These are phyloP conservation scores for Hydrolagus affinis DNA, from an alignment of 2,113 vertebrate genomes.

Conservation along the genomic window DNA sequence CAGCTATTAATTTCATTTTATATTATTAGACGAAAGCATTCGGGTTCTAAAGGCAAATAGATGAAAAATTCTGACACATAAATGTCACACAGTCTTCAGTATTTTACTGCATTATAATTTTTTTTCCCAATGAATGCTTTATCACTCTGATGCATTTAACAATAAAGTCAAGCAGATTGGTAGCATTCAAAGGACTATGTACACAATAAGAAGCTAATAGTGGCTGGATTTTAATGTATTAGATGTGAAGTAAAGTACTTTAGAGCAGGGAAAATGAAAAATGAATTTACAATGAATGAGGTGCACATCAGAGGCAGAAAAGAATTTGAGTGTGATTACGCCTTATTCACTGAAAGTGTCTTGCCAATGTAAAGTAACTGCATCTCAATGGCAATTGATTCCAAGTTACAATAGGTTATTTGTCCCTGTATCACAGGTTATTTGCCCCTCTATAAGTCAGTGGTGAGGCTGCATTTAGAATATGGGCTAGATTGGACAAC, in stretches of 20 bases:
- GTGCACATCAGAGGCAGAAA: not conserved
- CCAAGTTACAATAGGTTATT: not conserved
- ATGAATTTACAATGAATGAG: not conserved
- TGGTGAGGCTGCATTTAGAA: not conserved
- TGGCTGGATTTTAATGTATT: not conserved
- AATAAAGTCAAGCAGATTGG: not conserved
- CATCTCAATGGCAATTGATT: not conserved
- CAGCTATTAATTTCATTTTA: not conserved
- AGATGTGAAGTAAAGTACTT: not conserved
- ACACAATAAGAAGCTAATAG: not conserved
- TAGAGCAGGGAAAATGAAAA: not conserved
- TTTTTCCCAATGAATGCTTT: constrained; percentile 5
- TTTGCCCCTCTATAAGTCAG: not conserved
- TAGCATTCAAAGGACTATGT: not conserved
- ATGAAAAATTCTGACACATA: constrained; percentile 2
- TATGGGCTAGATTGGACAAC: not conserved
- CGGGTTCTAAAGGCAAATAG: not conserved
- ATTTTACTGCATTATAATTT: constrained; percentile 14
- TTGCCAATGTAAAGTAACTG: not conserved
- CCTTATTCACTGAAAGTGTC: not conserved
- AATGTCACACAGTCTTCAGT: not conserved
- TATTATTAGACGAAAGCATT: not conserved
- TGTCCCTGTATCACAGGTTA: not conserved
- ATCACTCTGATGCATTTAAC: constrained; percentile 1
- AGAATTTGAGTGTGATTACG: not conserved